Evolutionary conservation across 2,888 invertebrate genomes (phyloP).

Genomic region (Capitulum mitella): DNA sequence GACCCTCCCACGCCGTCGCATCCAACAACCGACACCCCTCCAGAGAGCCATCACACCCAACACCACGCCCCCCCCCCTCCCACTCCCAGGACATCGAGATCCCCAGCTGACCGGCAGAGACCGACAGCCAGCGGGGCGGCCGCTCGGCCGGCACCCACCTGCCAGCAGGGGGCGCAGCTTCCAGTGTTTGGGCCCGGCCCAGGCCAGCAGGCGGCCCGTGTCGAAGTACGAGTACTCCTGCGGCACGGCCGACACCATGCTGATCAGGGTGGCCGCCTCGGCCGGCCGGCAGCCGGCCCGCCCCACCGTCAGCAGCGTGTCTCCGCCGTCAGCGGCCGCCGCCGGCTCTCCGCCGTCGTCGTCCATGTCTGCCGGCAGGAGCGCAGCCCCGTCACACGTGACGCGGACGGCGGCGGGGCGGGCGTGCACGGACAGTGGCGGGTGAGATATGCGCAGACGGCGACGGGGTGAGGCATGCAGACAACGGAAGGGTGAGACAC

Average conservation of each 20-base stretch:
- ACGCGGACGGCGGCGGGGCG: too few species aligned
- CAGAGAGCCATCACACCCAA: too few species aligned
- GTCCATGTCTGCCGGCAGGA: neutral
- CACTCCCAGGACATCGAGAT: too few species aligned
- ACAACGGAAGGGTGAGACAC: too few species aligned
- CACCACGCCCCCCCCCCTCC: too few species aligned
- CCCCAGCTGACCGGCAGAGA: too few species aligned
- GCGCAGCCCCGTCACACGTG: too few species aligned
- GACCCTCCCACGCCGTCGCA: too few species aligned
- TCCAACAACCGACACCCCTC: too few species aligned
- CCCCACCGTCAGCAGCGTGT: constrained; percentile 27
- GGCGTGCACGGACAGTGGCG: too few species aligned
- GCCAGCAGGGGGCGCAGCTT: constrained; percentile 50
- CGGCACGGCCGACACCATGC: constrained; percentile 43
- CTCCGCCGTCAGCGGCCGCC: constrained; percentile 32
- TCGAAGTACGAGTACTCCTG: constrained; percentile 66
- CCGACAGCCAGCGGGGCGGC: neutral
- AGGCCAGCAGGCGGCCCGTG: constrained; percentile 47
- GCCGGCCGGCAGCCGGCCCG: constrained; percentile 26
- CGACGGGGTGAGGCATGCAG: too few species aligned
- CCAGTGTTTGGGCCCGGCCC: constrained; percentile 83
- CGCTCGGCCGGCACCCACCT: neutral
- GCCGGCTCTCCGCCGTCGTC: constrained; percentile 27
- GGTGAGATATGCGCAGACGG: too few species aligned
- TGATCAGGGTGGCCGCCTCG: constrained; percentile 9